phyloP scores from a whole-genome alignment of 2,113 vertebrate species.

The Forbesichthys papilliferus region DNA sequence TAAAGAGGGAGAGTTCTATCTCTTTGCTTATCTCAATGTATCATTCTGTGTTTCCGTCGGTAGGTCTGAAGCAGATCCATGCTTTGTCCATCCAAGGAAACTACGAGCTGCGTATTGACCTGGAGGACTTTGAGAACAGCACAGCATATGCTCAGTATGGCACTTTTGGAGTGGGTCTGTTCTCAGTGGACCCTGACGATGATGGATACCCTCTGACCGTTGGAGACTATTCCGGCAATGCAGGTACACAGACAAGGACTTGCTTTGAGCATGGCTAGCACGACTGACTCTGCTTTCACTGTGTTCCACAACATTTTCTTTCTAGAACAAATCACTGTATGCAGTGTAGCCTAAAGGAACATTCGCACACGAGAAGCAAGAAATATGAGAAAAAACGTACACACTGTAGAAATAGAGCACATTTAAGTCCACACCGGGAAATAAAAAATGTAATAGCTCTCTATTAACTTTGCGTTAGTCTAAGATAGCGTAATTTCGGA shows the following conservation, averaged over 20 bases:
- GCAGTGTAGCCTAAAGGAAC: too few relatives aligned
- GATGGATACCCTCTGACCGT: slow-evolving; percentile 92
- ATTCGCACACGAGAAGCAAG: too few relatives aligned
- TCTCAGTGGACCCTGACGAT: slow-evolving; percentile 93
- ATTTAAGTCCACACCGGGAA: too few relatives aligned
- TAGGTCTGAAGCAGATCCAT: slow-evolving; percentile 91
- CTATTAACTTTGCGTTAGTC: too few relatives aligned
- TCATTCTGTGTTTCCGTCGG: slow-evolving; percentile 14
- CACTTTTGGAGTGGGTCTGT: slow-evolving; percentile 91
- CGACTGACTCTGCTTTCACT: background rate
- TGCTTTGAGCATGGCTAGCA: slow-evolving; percentile 5
- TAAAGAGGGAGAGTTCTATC: background rate
- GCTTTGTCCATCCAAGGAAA: slow-evolving; percentile 88
- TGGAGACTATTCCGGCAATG: slow-evolving; percentile 90
- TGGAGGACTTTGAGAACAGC: slow-evolving; percentile 95
- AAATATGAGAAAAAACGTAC: too few relatives aligned
- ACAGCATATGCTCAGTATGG: slow-evolving; percentile 90
- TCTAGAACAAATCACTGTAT: background rate
- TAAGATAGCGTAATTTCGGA: too few relatives aligned
- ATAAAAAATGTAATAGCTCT: too few relatives aligned
- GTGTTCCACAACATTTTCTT: background rate
- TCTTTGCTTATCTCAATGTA: slow-evolving; percentile 31
- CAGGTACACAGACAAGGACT: slow-evolving; percentile 76
- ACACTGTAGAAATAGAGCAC: too few relatives aligned
- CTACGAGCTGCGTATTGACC: slow-evolving; percentile 92